A percentile compares a stretch with the other conserved stretches of the same genome.
phyloP scores from a whole-genome alignment of 2,888 invertebrate genomes.

The Drosophila austrosaltans region DNA sequence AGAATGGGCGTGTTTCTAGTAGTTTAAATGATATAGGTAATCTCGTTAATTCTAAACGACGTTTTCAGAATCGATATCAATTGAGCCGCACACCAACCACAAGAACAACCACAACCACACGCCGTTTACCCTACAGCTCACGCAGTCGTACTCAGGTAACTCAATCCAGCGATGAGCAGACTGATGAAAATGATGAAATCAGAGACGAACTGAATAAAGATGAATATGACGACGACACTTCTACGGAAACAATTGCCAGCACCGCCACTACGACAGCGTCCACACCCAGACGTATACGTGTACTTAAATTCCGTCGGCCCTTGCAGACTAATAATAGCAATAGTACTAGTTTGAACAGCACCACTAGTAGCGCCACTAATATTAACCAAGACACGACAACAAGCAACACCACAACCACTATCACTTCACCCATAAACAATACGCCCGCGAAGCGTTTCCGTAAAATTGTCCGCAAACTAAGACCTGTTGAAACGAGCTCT shows the following conservation, averaged over 20 bases:
- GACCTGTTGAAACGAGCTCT: conserved; percentile 59
- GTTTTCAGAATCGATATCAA: conserved; percentile 83
- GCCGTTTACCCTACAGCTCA: conserved; percentile 42
- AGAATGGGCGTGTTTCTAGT: conserved; percentile 48
- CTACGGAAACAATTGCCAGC: conserved; percentile 31
- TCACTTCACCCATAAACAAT: conserved; percentile 25
- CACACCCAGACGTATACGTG: conserved; percentile 73
- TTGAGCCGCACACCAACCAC: conserved; percentile 72
- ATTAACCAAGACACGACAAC: conserved; percentile 48
- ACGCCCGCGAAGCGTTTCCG: conserved; percentile 74
- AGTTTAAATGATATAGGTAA: conserved; percentile 67
- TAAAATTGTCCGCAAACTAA: conserved; percentile 76
- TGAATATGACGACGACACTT: conserved; percentile 39
- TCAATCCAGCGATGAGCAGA: conserved; percentile 59
- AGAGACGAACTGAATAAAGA: conserved; percentile 40
- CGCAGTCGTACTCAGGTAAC: conserved; percentile 67
- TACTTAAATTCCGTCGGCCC: conserved; percentile 76
- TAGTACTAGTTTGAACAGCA: conserved; percentile 52
- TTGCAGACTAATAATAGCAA: conserved; percentile 56
- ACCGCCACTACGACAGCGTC: conserved; percentile 28
- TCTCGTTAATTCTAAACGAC: conserved; percentile 83
- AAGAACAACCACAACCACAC: conserved; percentile 24
- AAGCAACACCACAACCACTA: conserved; percentile 29
- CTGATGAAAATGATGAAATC: conserved; percentile 40
- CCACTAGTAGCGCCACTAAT: conserved; percentile 71